Evolutionary conservation across 2,888 invertebrate species (phyloP).

Genomic region (Nephrocerus scutellatus): DNA sequence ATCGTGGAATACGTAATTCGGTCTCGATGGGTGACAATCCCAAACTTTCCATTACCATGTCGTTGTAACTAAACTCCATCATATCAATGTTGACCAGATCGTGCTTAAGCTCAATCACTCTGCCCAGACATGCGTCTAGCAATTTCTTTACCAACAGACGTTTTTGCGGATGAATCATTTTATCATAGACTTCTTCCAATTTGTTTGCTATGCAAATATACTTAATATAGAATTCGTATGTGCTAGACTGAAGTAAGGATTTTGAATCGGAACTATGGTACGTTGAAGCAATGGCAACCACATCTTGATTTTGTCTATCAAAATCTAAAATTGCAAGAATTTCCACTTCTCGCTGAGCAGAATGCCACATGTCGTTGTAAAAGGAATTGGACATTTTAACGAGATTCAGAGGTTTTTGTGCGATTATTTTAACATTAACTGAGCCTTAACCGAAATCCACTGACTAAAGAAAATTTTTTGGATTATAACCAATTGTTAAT

Average conservation of each 20-base stretch:
- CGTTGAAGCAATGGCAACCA: conserved; percentile 32
- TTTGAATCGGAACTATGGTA: conserved; percentile 55
- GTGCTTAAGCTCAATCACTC: conserved; percentile 79
- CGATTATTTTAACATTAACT: no score
- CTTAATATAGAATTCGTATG: conserved; percentile 69
- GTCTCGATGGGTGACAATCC: conserved; percentile 68
- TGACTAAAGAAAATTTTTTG: no score
- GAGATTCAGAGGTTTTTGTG: no score
- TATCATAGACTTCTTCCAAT: conserved; percentile 78
- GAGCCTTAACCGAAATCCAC: no score
- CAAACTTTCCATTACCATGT: conserved; percentile 67
- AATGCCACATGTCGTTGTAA: conserved; percentile 62
- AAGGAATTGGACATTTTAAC: conserved; percentile 65
- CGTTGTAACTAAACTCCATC: conserved; percentile 81
- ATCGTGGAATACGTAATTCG: conserved; percentile 66
- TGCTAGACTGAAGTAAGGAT: conserved; percentile 48
- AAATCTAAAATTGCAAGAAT: conserved; percentile 42
- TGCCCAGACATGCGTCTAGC: conserved; percentile 70
- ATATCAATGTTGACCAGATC: conserved; percentile 81
- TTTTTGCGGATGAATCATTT: conserved; percentile 90
- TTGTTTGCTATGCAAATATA: conserved; percentile 71
- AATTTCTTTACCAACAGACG: conserved; percentile 64
- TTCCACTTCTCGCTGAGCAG: conserved; percentile 52
- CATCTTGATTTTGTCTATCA: conserved; percentile 58
- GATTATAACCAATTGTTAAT: no score